These are phyloP conservation scores for human (Homo sapiens) DNA, from an alignment of 2,113 vertebrate species.

Conservation along the genomic window GRCh38 chr7:132394001-132394500, in stretches of 20 bases:
- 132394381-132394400: background rate
- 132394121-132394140: conserved; percentile 37
- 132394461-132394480: background rate
- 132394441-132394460: background rate
- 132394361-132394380: background rate
- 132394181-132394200: background rate
- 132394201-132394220: conserved; percentile 81
- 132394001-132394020: conserved; percentile 61
- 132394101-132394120: conserved; percentile 56
- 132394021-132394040: conserved; percentile 67
- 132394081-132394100: conserved; percentile 45
- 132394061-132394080: conserved; percentile 68
- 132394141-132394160: background rate
- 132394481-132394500: background rate
- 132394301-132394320: conserved; percentile 54
- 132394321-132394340: conserved; percentile 32
- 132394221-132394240: conserved; percentile 66
- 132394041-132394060: conserved; percentile 70
- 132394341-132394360: background rate
- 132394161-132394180: conserved; percentile 55
- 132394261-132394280: conserved; percentile 73
- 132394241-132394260: conserved; percentile 61
- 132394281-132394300: conserved; percentile 77
- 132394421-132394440: background rate
- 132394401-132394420: background rate